Evolutionary conservation across 2,888 invertebrate genomes (phyloP).

Genomic region (Epirrita christyi): DNA sequence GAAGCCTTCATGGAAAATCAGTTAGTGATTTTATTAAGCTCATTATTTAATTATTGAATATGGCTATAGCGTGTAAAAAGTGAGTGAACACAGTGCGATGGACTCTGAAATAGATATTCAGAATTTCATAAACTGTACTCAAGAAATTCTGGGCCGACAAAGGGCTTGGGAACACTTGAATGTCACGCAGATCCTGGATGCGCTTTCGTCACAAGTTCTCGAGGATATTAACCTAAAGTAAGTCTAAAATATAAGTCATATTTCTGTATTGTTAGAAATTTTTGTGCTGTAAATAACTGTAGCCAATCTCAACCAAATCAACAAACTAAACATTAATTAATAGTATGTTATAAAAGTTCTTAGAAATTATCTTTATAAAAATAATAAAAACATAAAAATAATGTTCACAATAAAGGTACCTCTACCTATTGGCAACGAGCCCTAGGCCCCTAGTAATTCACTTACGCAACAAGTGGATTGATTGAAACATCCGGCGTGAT

Average conservation of each 20-base stretch:
- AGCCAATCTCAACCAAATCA: no score
- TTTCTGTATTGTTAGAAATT: no score
- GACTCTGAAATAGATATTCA: slow-evolving; percentile 72
- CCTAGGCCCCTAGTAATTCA: no score
- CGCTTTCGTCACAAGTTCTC: slow-evolving; percentile 66
- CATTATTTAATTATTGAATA: background rate
- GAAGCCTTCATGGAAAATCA: background rate
- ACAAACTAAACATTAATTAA: no score
- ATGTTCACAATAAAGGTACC: no score
- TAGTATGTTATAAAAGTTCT: no score
- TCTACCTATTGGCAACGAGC: no score
- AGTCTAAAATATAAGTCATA: slow-evolving; percentile 39
- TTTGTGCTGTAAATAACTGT: no score
- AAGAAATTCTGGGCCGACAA: slow-evolving; percentile 67
- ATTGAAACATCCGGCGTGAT: no score
- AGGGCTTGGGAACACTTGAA: slow-evolving; percentile 69
- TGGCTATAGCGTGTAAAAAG: slow-evolving; percentile 17
- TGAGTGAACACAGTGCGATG: slow-evolving; percentile 54
- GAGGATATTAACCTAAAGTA: slow-evolving; percentile 76
- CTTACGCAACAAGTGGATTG: no score
- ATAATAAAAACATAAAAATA: no score
- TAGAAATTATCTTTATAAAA: no score
- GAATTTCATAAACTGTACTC: slow-evolving; percentile 76
- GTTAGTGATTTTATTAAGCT: background rate
- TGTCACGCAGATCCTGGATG: slow-evolving; percentile 70